A percentile compares a stretch with the other conserved stretches of the same genome.
Evolutionary conservation across 2,797 vertebrate species (phyloP).

Genomic region (Melanitta fusca): DNA sequence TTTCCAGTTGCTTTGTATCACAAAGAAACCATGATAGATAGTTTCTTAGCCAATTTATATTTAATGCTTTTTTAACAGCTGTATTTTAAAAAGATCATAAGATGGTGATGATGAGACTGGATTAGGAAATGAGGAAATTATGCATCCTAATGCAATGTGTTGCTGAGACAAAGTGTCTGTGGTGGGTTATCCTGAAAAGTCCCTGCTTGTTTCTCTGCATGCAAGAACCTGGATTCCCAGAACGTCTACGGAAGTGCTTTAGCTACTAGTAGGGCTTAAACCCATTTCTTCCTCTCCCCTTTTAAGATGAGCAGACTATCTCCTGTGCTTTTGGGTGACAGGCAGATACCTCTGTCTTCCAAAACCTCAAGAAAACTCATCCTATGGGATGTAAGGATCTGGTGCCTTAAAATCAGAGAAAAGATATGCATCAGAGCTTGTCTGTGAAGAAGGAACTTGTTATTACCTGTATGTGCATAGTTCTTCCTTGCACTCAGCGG

Average conservation of each 20-base stretch:
- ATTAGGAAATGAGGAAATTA: slow-evolving; percentile 5
- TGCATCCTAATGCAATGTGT: neutral
- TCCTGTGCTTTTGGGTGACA: neutral
- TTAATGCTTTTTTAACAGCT: neutral
- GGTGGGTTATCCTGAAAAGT: neutral
- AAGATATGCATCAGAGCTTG: neutral
- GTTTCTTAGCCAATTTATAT: neutral
- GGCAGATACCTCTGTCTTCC: neutral
- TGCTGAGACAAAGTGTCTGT: neutral
- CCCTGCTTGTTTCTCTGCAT: neutral
- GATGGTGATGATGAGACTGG: neutral
- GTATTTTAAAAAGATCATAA: neutral
- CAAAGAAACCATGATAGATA: neutral
- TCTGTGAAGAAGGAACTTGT: neutral
- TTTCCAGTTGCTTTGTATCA: neutral
- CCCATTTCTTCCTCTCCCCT: neutral
- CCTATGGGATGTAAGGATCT: neutral
- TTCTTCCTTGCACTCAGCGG: neutral
- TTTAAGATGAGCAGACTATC: neutral
- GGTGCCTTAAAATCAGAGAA: neutral
- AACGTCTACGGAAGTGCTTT: neutral
- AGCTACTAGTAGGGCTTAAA: neutral
- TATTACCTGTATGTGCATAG: neutral
- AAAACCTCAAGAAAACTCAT: neutral
- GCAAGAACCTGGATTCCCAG: neutral